phyloP scores from a whole-genome alignment of 1,140 invertebrate genomes.

The Colletes gigas region DNA sequence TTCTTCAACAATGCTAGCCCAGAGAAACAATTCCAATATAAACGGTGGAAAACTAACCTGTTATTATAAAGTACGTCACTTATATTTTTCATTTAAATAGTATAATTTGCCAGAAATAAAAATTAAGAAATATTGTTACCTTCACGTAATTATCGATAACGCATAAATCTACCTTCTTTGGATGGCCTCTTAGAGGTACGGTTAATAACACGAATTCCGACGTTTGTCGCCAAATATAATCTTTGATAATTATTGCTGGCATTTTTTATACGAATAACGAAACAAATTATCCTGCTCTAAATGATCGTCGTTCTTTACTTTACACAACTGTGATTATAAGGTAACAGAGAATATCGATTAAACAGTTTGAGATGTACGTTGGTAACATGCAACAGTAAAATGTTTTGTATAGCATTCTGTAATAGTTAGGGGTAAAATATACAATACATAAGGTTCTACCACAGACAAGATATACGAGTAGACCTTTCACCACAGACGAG shows the following conservation, averaged over 20 bases:
- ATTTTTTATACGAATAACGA: slow-evolving; percentile 72
- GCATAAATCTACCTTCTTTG: slow-evolving; percentile 84
- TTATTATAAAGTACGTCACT: background rate
- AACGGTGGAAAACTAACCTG: slow-evolving; percentile 85
- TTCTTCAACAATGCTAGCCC: slow-evolving; percentile 81
- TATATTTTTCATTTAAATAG: slow-evolving; percentile 8
- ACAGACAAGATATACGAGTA: no score
- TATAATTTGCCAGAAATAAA: slow-evolving; percentile 3
- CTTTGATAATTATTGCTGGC: slow-evolving; percentile 86
- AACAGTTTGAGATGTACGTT: slow-evolving; percentile 29
- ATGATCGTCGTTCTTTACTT: slow-evolving; percentile 2
- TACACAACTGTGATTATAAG: background rate
- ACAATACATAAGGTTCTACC: background rate
- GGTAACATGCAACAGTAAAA: background rate
- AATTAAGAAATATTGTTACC: slow-evolving; percentile 68
- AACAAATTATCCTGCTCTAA: background rate
- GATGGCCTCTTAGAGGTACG: slow-evolving; percentile 82
- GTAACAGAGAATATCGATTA: slow-evolving; percentile 60
- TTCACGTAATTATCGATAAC: slow-evolving; percentile 84
- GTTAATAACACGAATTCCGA: slow-evolving; percentile 81
- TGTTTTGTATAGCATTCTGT: background rate
- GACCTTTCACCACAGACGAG: no score
- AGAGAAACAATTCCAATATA: slow-evolving; percentile 85
- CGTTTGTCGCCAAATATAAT: slow-evolving; percentile 87
- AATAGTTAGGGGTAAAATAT: slow-evolving; percentile 2